Percentiles rank a stretch among this genome's conserved stretches.
phyloP scores from a whole-genome alignment of 2,797 vertebrate genomes.

The Muscicapa striata region DNA sequence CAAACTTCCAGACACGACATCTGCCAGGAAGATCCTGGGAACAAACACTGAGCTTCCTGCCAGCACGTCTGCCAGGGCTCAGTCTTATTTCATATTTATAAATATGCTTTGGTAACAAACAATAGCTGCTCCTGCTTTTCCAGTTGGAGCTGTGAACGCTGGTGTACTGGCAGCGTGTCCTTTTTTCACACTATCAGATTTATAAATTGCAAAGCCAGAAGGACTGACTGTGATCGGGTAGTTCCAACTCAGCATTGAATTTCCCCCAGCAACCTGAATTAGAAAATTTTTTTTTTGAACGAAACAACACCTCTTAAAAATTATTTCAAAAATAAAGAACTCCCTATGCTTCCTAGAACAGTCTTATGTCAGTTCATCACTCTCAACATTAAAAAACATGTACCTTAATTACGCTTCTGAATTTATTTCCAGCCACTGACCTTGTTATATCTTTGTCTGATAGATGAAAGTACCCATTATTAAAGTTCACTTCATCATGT shows the following conservation, averaged over 20 bases:
- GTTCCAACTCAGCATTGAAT: neutral
- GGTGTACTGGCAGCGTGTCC: neutral
- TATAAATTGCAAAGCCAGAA: conserved; percentile 29
- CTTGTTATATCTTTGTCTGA: conserved; percentile 57
- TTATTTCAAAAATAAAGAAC: neutral
- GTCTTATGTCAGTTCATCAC: conserved; percentile 22
- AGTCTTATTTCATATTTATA: conserved; percentile 18
- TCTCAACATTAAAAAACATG: conserved; percentile 28
- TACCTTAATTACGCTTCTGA: conserved; percentile 46
- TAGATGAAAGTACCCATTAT: conserved; percentile 38
- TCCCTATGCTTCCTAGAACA: rapidly evolving
- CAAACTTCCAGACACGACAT: neutral
- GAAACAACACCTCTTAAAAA: neutral
- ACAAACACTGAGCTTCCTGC: neutral
- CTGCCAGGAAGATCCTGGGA: neutral
- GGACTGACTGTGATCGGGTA: neutral
- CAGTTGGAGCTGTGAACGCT: neutral
- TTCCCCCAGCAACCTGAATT: neutral
- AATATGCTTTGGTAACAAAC: conserved; percentile 28
- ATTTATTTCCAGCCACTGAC: conserved; percentile 57
- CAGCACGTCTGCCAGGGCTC: conserved; percentile 23
- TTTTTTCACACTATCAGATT: conserved; percentile 16
- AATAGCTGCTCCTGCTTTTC: neutral
- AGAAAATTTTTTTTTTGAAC: neutral
- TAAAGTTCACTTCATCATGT: conserved; percentile 52